Conservation (phyloP, 2,113 vertebrate genomes). For the Tringa solitaria region DNA sequence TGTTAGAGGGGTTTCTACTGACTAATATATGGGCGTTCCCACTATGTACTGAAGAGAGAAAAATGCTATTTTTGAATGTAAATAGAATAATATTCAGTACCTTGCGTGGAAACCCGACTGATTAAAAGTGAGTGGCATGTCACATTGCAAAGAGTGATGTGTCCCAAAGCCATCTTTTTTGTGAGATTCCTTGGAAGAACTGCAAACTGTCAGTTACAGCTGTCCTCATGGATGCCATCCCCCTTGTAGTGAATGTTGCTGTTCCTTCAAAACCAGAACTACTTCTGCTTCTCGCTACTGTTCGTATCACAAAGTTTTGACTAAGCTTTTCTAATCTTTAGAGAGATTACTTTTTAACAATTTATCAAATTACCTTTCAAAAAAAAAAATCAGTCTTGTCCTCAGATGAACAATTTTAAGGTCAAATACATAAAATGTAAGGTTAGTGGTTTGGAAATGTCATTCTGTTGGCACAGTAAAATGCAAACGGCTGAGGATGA, state of each 20-base stretch:
- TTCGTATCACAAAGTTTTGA: slow-evolving; percentile 55
- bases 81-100: slow-evolving; percentile 14
- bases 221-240: not conserved
- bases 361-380: slow-evolving; percentile 12
- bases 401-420: not conserved
- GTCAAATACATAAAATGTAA: not conserved
- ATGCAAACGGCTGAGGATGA: not conserved
- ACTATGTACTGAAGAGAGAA: slow-evolving; percentile 26
- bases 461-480: not conserved
- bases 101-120: slow-evolving; percentile 32
- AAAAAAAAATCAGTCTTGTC: not conserved
- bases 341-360: slow-evolving; percentile 65
- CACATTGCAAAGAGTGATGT: not conserved
- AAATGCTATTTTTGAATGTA: slow-evolving; percentile 62
- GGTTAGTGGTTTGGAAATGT: not conserved
- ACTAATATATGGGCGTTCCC: not conserved
- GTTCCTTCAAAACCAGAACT: slow-evolving; percentile 22
- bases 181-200: slow-evolving; percentile 16
- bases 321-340: slow-evolving; percentile 70
- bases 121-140: slow-evolving; percentile 16
- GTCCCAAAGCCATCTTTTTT: not conserved
- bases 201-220: not conserved
- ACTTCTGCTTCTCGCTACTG: slow-evolving; percentile 43
- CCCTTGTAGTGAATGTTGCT: not conserved
- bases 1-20: slow-evolving; percentile 73